phyloP scores from a whole-genome alignment of 2,113 vertebrate species.

The Perca fluviatilis region DNA sequence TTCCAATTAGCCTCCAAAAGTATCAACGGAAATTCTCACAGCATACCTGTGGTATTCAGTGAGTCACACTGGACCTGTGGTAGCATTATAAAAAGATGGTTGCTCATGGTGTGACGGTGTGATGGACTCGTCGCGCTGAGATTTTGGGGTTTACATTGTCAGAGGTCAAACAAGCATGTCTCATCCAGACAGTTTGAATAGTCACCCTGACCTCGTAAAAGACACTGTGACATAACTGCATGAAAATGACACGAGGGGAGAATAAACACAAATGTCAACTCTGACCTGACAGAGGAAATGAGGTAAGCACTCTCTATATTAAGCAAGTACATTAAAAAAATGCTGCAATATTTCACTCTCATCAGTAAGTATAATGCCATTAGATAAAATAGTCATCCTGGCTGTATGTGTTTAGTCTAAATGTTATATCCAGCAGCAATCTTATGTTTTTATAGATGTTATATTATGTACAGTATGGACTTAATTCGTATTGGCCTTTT shows the following conservation, averaged over 20 bases:
- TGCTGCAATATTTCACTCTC: background rate
- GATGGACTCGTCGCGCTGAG: slow-evolving; percentile 20
- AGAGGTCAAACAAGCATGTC: slow-evolving; percentile 65
- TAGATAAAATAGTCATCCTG: background rate
- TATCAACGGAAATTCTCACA: slow-evolving; percentile 47
- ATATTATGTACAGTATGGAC: background rate
- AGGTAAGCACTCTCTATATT: slow-evolving; percentile 4
- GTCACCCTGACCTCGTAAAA: slow-evolving; percentile 61
- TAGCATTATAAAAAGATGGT: slow-evolving; percentile 65
- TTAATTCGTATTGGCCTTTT: background rate
- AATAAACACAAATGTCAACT: slow-evolving; percentile 50
- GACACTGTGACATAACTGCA: slow-evolving; percentile 6
- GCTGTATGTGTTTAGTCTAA: background rate
- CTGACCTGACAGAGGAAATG: slow-evolving; percentile 33
- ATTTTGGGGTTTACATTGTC: slow-evolving; percentile 65
- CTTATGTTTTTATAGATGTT: background rate
- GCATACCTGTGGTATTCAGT: slow-evolving; percentile 20
- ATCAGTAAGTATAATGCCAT: background rate
- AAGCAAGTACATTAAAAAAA: background rate
- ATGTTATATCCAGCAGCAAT: background rate
- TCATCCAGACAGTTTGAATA: slow-evolving; percentile 51
- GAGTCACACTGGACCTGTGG: slow-evolving; percentile 35
- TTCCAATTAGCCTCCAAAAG: slow-evolving; percentile 37
- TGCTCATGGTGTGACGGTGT: slow-evolving; percentile 25
- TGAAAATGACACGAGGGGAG: slow-evolving; percentile 30